These are phyloP conservation scores for Aphelenchoides bicaudatus DNA, from an alignment of 2,888 invertebrate species.

Conservation along the genomic window DNA sequence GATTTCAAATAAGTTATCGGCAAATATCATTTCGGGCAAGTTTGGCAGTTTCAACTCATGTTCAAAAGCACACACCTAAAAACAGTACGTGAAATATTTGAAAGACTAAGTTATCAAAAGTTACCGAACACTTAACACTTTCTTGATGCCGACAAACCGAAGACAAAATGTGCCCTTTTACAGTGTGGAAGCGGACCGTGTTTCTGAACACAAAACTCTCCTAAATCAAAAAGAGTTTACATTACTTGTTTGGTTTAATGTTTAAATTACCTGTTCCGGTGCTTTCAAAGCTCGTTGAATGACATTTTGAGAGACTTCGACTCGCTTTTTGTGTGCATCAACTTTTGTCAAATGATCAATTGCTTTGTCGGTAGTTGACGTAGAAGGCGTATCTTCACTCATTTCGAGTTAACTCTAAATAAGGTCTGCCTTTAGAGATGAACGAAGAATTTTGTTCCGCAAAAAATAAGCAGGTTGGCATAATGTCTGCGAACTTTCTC, in stretches of 20 bases:
- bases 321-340: neutral
- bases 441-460: no score
- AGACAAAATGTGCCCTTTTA: slow-evolving; percentile 44
- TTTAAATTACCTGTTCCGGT: neutral
- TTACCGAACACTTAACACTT: slow-evolving; percentile 31
- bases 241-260: neutral
- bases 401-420: no score
- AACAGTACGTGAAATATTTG: slow-evolving; percentile 4
- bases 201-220: slow-evolving; percentile 22
- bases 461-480: no score
- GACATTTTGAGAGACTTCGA: neutral
- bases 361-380: slow-evolving; percentile 2
- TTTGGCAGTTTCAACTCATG: slow-evolving; percentile 44
- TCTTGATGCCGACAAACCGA: slow-evolving; percentile 37
- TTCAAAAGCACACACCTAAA: slow-evolving; percentile 46
- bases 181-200: slow-evolving; percentile 29
- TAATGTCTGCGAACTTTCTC: no score
- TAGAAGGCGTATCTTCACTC: neutral
- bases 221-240: slow-evolving; percentile 4
- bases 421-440: no score
- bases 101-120: slow-evolving; percentile 12
- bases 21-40: slow-evolving; percentile 93
- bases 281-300: slow-evolving; percentile 9
- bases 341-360: no score
- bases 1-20: slow-evolving; percentile 77